Conservation (phyloP, 2,888 invertebrate species). For the Zaprionus lineosus region DNA sequence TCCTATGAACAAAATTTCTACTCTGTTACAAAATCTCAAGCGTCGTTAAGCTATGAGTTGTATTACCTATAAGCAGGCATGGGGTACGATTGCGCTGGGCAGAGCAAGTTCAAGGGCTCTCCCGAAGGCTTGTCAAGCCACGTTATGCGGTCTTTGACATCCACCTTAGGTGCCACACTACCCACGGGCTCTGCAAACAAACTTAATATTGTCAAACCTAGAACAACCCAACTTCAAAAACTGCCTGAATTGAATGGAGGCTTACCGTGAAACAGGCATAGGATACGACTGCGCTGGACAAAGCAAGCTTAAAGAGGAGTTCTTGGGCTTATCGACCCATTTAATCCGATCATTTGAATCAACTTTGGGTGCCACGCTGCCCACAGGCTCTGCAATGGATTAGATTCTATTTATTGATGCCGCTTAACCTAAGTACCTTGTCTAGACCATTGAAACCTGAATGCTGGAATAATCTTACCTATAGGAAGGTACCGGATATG, state of each 20-base stretch:
- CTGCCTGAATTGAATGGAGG: slow-evolving; percentile 39
- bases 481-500: slow-evolving; percentile 60
- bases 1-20: too few relatives aligned
- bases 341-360: slow-evolving; percentile 86
- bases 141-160: slow-evolving; percentile 86
- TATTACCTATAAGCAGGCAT: slow-evolving; percentile 85
- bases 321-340: slow-evolving; percentile 84
- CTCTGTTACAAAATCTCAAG: too few relatives aligned
- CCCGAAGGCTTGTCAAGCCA: slow-evolving; percentile 84
- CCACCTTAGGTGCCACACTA: slow-evolving; percentile 87
- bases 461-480: slow-evolving; percentile 51
- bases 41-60: too few relatives aligned
- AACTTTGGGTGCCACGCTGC: slow-evolving; percentile 87
- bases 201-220: background rate
- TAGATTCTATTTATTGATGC: too few relatives aligned
- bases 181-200: slow-evolving; percentile 86
- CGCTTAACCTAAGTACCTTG: background rate
- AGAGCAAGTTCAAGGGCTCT: slow-evolving; percentile 86
- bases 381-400: slow-evolving; percentile 85
- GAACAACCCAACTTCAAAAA: slow-evolving; percentile 33
- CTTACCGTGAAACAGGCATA: slow-evolving; percentile 84
- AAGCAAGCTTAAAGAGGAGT: slow-evolving; percentile 85
- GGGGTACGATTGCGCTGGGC: slow-evolving; percentile 91
- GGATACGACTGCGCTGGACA: slow-evolving; percentile 91
- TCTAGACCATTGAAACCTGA: slow-evolving; percentile 24